A percentile compares a stretch with the other conserved stretches of the same genome.
Conservation (phyloP, 2,888 invertebrate species). For the Pasiphila rectangulata region DNA sequence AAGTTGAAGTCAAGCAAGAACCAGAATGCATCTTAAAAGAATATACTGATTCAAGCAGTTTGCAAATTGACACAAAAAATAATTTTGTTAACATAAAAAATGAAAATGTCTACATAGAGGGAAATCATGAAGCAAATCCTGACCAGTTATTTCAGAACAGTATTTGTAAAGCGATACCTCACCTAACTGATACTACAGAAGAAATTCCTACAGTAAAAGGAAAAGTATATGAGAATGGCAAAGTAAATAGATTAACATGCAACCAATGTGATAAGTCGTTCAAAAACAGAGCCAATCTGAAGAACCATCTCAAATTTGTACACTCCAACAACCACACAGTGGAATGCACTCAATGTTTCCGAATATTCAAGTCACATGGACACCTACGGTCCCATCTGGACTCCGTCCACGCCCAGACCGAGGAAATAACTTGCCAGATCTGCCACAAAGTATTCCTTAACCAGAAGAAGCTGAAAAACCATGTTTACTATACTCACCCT, state of each 20-base stretch:
- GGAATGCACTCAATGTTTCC: conserved; percentile 40
- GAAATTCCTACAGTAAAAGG: conserved; percentile 16
- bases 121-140: too few species aligned
- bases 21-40: not conserved
- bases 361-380: conserved; percentile 40
- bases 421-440: conserved; percentile 34
- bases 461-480: conserved; percentile 44
- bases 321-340: conserved; percentile 38
- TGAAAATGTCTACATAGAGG: too few species aligned
- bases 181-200: not conserved
- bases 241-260: conserved; percentile 38
- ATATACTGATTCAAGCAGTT: not conserved
- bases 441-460: conserved; percentile 43
- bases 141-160: too few species aligned
- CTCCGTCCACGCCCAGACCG: conserved; percentile 37
- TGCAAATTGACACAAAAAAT: not conserved
- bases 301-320: conserved; percentile 39
- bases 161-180: too few species aligned
- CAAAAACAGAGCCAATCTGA: conserved; percentile 39
- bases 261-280: conserved; percentile 36
- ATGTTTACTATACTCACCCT: conserved; percentile 46
- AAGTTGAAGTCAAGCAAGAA: conserved; percentile 13
- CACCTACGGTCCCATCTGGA: conserved; percentile 41
- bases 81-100: too few species aligned
- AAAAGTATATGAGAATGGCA: conserved; percentile 44